Percentiles rank a stretch among this genome's conserved stretches.
phyloP scores from a whole-genome alignment of 2,888 invertebrate species.

The Ophion slaviceki region DNA sequence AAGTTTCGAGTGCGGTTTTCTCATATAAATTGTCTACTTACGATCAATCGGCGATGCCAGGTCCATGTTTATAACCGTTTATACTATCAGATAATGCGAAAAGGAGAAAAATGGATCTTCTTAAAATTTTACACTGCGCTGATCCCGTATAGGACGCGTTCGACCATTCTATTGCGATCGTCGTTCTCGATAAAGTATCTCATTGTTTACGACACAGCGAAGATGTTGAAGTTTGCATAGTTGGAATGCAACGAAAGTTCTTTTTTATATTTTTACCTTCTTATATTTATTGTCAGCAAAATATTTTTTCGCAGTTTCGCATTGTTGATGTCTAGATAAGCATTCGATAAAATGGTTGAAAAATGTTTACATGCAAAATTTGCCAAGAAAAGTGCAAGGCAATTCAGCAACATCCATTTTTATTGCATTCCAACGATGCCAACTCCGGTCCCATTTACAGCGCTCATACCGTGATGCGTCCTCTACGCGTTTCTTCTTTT shows the following conservation, averaged over 20 bases:
- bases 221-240: not conserved
- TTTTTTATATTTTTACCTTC: not conserved
- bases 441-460: not conserved
- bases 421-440: not conserved
- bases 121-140: too few species aligned
- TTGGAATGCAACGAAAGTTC: not conserved
- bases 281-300: not conserved
- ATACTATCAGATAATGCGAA: too few species aligned
- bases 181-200: not conserved
- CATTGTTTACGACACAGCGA: not conserved
- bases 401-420: not conserved
- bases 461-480: not conserved
- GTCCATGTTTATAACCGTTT: too few species aligned
- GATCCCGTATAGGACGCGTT: not conserved
- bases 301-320: not conserved
- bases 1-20: too few species aligned
- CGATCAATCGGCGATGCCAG: too few species aligned
- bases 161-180: not conserved
- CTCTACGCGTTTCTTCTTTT: slow-evolving; percentile 2
- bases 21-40: too few species aligned
- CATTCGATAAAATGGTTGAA: not conserved
- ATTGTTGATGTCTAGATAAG: not conserved
- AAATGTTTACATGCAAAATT: too few species aligned
- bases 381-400: not conserved
- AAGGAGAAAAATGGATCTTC: too few species aligned